phyloP scores from a whole-genome alignment of 35 echinoderm and acorn worm species.

The Lytechinus pictus region DNA sequence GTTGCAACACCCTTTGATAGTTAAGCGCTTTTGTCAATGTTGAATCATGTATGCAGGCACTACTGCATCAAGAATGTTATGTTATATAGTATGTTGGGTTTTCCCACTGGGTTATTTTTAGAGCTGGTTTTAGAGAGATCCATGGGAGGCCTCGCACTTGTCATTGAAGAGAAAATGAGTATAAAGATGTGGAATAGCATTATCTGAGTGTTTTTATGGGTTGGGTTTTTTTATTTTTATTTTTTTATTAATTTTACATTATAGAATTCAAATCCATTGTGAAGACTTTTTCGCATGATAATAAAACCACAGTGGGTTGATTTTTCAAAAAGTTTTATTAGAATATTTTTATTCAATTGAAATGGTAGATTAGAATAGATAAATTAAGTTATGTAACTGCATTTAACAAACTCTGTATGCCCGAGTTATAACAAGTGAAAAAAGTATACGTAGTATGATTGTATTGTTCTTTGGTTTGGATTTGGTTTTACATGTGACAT shows the following conservation, averaged over 20 bases:
- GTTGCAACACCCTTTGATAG: not conserved
- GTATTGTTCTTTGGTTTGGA: too few species aligned
- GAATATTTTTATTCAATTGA: too few species aligned
- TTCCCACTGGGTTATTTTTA: not conserved
- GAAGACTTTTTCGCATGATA: not conserved
- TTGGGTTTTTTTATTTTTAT: too few species aligned
- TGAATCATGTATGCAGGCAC: not conserved
- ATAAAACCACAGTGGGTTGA: not conserved
- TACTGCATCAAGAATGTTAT: not conserved
- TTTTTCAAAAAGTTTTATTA: too few species aligned
- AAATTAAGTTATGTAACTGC: too few species aligned
- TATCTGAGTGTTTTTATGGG: not conserved
- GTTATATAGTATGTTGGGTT: conserved; percentile 28
- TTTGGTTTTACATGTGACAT: too few species aligned
- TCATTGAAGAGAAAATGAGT: not conserved
- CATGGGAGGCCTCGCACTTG: not conserved
- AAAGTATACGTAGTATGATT: too few species aligned
- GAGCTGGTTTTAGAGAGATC: not conserved
- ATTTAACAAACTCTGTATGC: too few species aligned
- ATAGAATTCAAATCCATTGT: not conserved
- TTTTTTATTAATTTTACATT: not conserved
- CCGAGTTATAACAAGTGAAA: too few species aligned
- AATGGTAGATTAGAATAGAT: too few species aligned
- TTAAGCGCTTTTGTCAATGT: not conserved
- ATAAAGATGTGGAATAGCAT: not conserved